Percentiles rank a stretch among this genome's conserved stretches.
Evolutionary conservation across 2,113 vertebrate species (phyloP).

Genomic region (Heterocephalus glaber): DNA sequence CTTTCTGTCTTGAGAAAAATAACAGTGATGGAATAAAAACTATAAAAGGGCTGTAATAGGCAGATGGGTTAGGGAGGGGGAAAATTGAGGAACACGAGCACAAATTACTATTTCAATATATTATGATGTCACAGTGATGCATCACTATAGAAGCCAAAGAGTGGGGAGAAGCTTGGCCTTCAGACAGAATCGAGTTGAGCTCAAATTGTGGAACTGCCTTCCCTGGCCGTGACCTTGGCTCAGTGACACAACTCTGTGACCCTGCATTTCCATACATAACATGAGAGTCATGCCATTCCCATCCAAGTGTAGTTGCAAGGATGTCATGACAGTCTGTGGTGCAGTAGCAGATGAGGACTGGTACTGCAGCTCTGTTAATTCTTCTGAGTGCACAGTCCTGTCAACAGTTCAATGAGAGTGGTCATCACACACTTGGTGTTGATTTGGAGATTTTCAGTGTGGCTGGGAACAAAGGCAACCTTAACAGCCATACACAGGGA

Average conservation of each 20-base stretch:
- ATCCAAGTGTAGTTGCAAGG: background rate
- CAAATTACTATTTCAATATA: background rate
- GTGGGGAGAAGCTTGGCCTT: background rate
- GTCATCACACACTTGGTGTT: background rate
- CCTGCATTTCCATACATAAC: background rate
- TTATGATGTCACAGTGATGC: background rate
- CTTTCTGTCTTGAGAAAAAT: background rate
- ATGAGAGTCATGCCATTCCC: background rate
- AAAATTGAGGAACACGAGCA: background rate
- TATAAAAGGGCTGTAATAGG: background rate
- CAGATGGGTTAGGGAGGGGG: background rate
- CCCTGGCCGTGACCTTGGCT: background rate
- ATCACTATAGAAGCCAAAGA: background rate
- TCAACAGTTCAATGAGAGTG: background rate
- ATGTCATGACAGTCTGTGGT: background rate
- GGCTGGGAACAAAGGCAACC: background rate
- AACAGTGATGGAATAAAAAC: background rate
- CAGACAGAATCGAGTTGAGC: background rate
- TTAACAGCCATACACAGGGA: background rate
- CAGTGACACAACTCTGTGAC: too few species aligned
- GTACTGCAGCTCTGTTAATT: background rate
- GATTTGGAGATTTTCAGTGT: background rate
- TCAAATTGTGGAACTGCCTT: background rate
- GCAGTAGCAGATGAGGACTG: background rate
- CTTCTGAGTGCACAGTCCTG: background rate